Conservation (phyloP, 2,888 invertebrate genomes). For the Hylaea fasciaria region DNA sequence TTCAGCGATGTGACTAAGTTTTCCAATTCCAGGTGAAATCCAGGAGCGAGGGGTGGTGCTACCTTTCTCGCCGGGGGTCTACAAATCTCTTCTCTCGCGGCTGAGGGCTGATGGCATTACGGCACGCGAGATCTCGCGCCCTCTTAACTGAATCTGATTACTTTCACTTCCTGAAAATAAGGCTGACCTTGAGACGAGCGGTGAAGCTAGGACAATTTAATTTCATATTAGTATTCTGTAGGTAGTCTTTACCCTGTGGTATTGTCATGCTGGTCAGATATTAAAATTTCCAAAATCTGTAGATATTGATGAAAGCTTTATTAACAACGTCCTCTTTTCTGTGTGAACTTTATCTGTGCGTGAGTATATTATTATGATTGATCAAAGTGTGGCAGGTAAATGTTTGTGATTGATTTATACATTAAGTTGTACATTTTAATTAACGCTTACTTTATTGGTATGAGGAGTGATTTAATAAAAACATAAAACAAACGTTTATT, state of each 20-base stretch:
- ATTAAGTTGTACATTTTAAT: background rate
- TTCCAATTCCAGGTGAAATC: conserved; percentile 91
- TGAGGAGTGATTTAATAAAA: conserved; percentile 18
- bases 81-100: conserved; percentile 95
- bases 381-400: too few relatives aligned
- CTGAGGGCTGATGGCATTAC: conserved; percentile 93
- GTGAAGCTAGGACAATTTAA: background rate
- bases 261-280: too few relatives aligned
- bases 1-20: background rate
- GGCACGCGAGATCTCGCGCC: conserved; percentile 69
- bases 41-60: conserved; percentile 97
- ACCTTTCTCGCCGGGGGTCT: conserved; percentile 96
- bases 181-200: conserved; percentile 1
- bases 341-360: too few relatives aligned
- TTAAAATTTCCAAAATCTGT: too few relatives aligned
- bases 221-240: too few relatives aligned
- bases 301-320: too few relatives aligned
- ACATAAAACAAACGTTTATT: conserved; percentile 14
- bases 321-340: too few relatives aligned
- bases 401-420: background rate
- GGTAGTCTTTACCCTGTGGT: too few relatives aligned
- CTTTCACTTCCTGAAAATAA: background rate
- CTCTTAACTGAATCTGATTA: conserved; percentile 61
- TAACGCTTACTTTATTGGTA: too few relatives aligned
- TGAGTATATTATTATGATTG: too few relatives aligned